phyloP scores from a whole-genome alignment of 2,888 invertebrate species.

The Tolmerus cingulatus region DNA sequence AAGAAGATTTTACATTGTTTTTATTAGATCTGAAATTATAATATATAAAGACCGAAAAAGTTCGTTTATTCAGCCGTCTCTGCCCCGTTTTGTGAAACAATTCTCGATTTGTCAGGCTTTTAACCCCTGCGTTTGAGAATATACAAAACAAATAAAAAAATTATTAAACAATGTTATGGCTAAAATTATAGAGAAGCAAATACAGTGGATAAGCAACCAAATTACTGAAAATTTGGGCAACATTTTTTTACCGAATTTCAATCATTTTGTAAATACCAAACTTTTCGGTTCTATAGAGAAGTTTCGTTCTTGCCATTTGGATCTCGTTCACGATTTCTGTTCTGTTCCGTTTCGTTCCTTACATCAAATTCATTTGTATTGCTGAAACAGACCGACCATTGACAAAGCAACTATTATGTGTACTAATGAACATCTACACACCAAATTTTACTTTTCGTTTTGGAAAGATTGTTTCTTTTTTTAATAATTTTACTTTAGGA shows the following conservation, averaged over 20 bases:
- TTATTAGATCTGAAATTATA: not conserved
- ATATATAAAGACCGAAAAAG: not conserved
- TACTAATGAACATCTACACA: conserved; percentile 38
- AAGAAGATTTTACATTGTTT: not conserved
- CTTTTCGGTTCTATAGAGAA: not conserved
- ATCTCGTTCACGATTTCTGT: not conserved
- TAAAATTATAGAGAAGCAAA: conserved; percentile 29
- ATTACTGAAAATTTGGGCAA: conserved; percentile 37
- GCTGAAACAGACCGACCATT: conserved; percentile 8
- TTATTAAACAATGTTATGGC: not conserved
- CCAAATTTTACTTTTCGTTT: not conserved
- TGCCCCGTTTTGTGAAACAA: conserved; percentile 56
- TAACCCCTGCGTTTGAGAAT: conserved; percentile 51
- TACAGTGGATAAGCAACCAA: conserved; percentile 26
- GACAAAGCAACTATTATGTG: conserved; percentile 23
- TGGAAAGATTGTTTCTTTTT: not conserved
- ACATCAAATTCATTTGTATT: conserved; percentile 3
- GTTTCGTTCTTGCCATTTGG: conserved; percentile 20
- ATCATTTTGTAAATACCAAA: conserved; percentile 9
- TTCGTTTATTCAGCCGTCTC: conserved; percentile 58
- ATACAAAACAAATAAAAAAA: conserved; percentile 28
- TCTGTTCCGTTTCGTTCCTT: conserved; percentile 5
- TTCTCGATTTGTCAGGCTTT: conserved; percentile 66
- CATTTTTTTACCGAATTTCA: not conserved
- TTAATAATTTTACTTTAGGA: conserved; percentile 5